Conservation (phyloP, 1,140 invertebrate genomes). For the Zaprionus ghesquierei region DNA sequence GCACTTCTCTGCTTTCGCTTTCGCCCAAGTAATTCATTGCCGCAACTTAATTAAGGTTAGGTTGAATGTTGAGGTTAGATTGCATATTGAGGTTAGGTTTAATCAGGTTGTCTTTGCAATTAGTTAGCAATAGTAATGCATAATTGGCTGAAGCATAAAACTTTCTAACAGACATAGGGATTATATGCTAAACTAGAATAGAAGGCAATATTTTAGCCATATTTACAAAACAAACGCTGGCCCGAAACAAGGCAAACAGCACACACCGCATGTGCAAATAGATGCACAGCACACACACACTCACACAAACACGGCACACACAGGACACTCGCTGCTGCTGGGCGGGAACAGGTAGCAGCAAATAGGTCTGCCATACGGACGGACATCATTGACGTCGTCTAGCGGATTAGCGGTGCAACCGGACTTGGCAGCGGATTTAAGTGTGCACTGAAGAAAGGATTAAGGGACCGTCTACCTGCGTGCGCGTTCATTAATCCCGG, state of each 20-base stretch:
- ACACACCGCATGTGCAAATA: slow-evolving; percentile 57
- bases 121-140: not conserved
- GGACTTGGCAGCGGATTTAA: slow-evolving; percentile 57
- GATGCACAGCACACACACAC: slow-evolving; percentile 21
- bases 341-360: slow-evolving; percentile 25
- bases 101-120: not conserved
- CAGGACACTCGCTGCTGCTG: not conserved
- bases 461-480: slow-evolving; percentile 62
- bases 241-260: slow-evolving; percentile 61
- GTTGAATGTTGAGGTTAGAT: not conserved
- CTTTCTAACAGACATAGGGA: not conserved
- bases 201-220: slow-evolving; percentile 23
- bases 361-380: slow-evolving; percentile 1
- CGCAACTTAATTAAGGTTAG: not conserved
- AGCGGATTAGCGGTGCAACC: slow-evolving; percentile 74
- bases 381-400: slow-evolving; percentile 60
- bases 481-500: slow-evolving; percentile 68
- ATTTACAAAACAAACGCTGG: slow-evolving; percentile 68
- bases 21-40: not conserved
- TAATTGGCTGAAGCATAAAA: not conserved
- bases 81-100: not conserved
- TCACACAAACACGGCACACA: not conserved
- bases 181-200: not conserved
- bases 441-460: slow-evolving; percentile 63
- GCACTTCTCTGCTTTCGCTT: slow-evolving; percentile 5